A percentile compares a stretch with the other conserved stretches of the same genome.
Evolutionary conservation across 2,888 invertebrate species (phyloP).

Genomic region (Alsophila aescularia): DNA sequence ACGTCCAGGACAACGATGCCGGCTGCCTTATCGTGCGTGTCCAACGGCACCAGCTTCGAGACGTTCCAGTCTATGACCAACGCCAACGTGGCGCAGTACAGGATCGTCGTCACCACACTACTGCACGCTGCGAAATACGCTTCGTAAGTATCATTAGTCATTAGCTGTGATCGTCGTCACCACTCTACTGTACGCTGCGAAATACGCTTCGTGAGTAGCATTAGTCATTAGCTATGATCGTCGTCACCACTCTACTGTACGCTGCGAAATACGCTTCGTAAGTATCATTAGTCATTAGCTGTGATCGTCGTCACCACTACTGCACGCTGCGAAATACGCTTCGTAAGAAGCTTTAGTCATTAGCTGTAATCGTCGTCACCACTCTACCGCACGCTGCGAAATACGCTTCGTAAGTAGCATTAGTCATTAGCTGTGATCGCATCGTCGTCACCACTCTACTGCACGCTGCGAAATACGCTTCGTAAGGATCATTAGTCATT

Average conservation of each 20-base stretch:
- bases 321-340: conserved; percentile 66
- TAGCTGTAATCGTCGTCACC: conserved; percentile 47
- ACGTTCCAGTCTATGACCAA: conserved; percentile 52
- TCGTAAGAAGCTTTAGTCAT: conserved; percentile 57
- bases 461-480: conserved; percentile 64
- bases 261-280: conserved; percentile 65
- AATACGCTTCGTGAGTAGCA: conserved; percentile 66
- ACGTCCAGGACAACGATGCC: conserved; percentile 63
- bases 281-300: conserved; percentile 47
- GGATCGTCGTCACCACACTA: conserved; percentile 64
- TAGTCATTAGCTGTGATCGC: neutral
- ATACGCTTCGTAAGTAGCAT: conserved; percentile 64
- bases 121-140: conserved; percentile 66
- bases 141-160: conserved; percentile 57
- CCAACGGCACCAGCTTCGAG: conserved; percentile 62
- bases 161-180: conserved; percentile 47
- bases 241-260: conserved; percentile 64
- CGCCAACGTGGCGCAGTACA: conserved; percentile 44
- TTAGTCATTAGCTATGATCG: conserved; percentile 2
- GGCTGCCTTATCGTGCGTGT: conserved; percentile 49
- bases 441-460: conserved; percentile 64
- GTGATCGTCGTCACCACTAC: conserved; percentile 58
- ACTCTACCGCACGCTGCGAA: conserved; percentile 66
- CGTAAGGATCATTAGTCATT: conserved; percentile 56
- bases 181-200: conserved; percentile 64